phyloP scores from a whole-genome alignment of 2,888 invertebrate species.

The Chromoteleia sp. region DNA sequence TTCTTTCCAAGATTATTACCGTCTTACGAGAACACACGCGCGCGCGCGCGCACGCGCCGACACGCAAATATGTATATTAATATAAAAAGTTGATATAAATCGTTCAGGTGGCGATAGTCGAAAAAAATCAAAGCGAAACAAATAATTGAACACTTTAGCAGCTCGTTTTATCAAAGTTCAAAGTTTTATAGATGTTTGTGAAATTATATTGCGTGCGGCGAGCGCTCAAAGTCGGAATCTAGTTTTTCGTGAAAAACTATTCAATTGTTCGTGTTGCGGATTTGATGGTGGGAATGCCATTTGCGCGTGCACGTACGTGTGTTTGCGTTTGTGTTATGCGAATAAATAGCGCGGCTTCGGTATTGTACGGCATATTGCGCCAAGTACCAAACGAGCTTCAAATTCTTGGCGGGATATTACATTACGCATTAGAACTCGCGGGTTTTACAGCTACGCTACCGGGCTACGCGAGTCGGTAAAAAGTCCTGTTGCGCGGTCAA shows the following conservation, averaged over 20 bases:
- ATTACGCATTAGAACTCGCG: conserved; percentile 53
- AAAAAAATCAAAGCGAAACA: conserved; percentile 32
- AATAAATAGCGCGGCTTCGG: conserved; percentile 57
- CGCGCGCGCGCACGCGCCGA: too few relatives aligned
- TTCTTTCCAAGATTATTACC: too few relatives aligned
- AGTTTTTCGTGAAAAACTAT: conserved; percentile 59
- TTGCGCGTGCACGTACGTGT: conserved; percentile 31
- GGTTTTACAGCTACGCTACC: conserved; percentile 35
- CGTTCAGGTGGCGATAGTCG: not conserved
- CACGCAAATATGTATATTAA: too few relatives aligned
- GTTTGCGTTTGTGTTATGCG: conserved; percentile 36
- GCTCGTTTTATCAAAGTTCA: conserved; percentile 42
- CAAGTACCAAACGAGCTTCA: conserved; percentile 59
- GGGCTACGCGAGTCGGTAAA: conserved; percentile 14
- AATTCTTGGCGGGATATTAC: conserved; percentile 58
- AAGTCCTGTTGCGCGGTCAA: conserved; percentile 52
- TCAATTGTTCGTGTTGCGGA: conserved; percentile 57
- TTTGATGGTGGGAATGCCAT: conserved; percentile 52
- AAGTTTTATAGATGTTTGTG: conserved; percentile 50
- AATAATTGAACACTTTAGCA: conserved; percentile 39
- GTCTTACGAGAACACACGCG: too few relatives aligned
- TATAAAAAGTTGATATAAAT: not conserved
- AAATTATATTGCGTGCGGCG: conserved; percentile 53
- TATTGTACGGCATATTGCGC: conserved; percentile 53
- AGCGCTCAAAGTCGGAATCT: conserved; percentile 51